Percentiles rank a stretch among this genome's conserved stretches.
phyloP scores from a whole-genome alignment of 2,888 invertebrate genomes.

The Eupithecia inturbata region DNA sequence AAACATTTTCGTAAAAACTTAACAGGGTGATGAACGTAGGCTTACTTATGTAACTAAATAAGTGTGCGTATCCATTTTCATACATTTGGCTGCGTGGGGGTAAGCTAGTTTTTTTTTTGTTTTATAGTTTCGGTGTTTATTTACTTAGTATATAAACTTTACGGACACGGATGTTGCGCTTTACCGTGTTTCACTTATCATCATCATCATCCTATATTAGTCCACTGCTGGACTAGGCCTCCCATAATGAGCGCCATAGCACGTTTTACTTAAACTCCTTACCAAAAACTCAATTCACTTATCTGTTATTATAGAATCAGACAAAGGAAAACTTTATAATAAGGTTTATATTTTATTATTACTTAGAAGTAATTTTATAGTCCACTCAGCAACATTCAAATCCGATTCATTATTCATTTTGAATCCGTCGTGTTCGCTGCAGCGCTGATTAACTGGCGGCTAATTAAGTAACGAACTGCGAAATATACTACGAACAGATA shows the following conservation, averaged over 20 bases:
- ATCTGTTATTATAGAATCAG: background rate
- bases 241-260: too few species aligned
- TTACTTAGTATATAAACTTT: too few species aligned
- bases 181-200: too few species aligned
- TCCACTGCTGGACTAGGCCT: too few species aligned
- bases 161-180: too few species aligned
- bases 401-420: constrained; percentile 65
- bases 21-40: background rate
- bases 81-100: too few species aligned
- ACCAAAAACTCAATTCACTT: constrained; percentile 23
- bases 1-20: constrained; percentile 8
- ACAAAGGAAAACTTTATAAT: constrained; percentile 44
- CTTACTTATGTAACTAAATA: background rate
- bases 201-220: too few species aligned
- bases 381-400: constrained; percentile 2
- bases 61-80: too few species aligned
- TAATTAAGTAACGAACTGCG: constrained; percentile 81
- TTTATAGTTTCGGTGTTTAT: too few species aligned
- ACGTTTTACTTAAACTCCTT: too few species aligned
- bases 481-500: constrained; percentile 76
- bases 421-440: constrained; percentile 67
- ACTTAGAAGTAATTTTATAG: too few species aligned
- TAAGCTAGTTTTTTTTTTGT: too few species aligned
- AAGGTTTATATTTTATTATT: constrained; percentile 25
- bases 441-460: constrained; percentile 75